Conservation (phyloP, 2,797 vertebrate species). For the Clarias platycephalus region DNA sequence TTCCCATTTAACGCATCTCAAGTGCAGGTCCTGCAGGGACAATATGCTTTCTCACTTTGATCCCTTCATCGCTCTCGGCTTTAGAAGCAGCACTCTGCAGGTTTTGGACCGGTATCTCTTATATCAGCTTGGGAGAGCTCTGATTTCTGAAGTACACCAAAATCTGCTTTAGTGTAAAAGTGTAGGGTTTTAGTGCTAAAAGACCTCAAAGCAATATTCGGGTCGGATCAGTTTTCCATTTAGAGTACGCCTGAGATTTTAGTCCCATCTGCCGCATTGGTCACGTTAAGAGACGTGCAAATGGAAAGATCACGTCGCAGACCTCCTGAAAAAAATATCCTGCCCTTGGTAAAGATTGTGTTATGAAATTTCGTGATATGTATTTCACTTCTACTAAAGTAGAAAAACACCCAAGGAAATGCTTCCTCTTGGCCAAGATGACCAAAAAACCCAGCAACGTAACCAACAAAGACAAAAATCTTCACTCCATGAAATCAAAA, state of each 20-base stretch:
- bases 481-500: background rate
- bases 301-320: background rate
- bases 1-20: slow-evolving; percentile 31
- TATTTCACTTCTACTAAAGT: background rate
- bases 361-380: background rate
- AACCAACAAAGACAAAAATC: background rate
- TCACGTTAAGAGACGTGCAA: background rate
- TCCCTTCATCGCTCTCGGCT: slow-evolving; percentile 18
- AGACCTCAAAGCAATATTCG: background rate
- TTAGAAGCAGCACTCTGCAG: slow-evolving; percentile 8
- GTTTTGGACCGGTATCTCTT: background rate
- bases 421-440: background rate
- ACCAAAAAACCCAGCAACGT: background rate
- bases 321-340: background rate
- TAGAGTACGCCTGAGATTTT: background rate
- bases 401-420: background rate
- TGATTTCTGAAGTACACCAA: background rate
- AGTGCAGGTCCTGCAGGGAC: slow-evolving; percentile 25
- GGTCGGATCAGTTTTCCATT: background rate
- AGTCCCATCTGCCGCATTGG: background rate
- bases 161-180: background rate
- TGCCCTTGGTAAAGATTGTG: background rate
- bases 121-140: background rate
- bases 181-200: too few species aligned
- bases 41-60: slow-evolving; percentile 27